These are phyloP conservation scores for Drosophila varians DNA, from an alignment of 1,140 invertebrate species.

Conservation along the genomic window DNA sequence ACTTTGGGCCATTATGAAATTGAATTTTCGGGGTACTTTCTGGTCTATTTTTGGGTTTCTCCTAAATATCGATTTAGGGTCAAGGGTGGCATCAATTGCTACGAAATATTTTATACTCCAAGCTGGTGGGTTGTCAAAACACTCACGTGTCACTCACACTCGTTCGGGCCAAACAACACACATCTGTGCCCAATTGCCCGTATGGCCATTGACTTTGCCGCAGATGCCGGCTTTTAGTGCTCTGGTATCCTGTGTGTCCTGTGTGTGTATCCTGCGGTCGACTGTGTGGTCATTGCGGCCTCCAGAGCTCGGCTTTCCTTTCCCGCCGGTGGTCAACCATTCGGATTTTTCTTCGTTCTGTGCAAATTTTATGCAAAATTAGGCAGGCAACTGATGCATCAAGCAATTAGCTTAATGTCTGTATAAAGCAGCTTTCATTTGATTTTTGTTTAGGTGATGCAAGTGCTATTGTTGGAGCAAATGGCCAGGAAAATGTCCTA, in stretches of 20 bases:
- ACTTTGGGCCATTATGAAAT: slow-evolving; percentile 54
- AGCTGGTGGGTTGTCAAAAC: slow-evolving; percentile 19
- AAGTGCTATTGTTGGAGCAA: not conserved
- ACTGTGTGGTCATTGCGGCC: slow-evolving; percentile 41
- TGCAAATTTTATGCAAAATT: slow-evolving; percentile 78
- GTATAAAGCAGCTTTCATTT: slow-evolving; percentile 21
- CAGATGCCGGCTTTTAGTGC: slow-evolving; percentile 32
- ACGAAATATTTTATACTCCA: slow-evolving; percentile 19
- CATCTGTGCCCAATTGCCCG: slow-evolving; percentile 75
- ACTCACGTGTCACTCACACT: slow-evolving; percentile 27
- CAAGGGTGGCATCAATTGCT: slow-evolving; percentile 51
- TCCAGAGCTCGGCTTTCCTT: slow-evolving; percentile 9
- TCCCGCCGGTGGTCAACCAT: slow-evolving; percentile 28
- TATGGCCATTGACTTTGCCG: slow-evolving; percentile 68
- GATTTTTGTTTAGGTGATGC: not conserved
- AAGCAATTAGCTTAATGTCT: slow-evolving; percentile 63
- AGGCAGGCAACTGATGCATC: slow-evolving; percentile 53
- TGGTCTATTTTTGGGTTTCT: slow-evolving; percentile 26
- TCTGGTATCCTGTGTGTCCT: slow-evolving; percentile 6
- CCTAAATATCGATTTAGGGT: slow-evolving; percentile 58
- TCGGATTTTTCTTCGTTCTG: slow-evolving; percentile 43
- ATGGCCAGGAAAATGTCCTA: slow-evolving; percentile 8
- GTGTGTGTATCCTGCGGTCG: slow-evolving; percentile 44
- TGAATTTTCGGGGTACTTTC: slow-evolving; percentile 49
- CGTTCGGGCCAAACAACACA: slow-evolving; percentile 9